Evolutionary conservation across 2,888 invertebrate genomes (phyloP), one percentile per base, ranked within the genome.

Genomic region (Strigamia transsilvanica): DNA sequence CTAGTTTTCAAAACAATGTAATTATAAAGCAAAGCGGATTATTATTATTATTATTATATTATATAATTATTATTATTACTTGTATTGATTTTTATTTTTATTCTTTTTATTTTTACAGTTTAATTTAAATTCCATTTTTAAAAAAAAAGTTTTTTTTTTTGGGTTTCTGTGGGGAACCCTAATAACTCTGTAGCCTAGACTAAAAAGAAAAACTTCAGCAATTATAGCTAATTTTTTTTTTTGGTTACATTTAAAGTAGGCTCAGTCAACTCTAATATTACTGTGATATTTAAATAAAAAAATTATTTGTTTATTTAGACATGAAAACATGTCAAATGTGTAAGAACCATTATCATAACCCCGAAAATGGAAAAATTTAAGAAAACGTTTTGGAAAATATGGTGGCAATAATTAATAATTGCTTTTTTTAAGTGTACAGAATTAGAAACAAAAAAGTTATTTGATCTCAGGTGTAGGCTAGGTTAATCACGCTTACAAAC

Each of bases 391-490:
- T 34, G 38, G 38, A 77, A 77, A 18, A 56, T 56, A 56, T 27
- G 46, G 80, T 80, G 80, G 80, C 80, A 80, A 80, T 80, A 80
- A 80, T 38, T 56, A 42, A 79, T 41, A 77, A 77, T 79, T 34
- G 56, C 56, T 56, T 56, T 56, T 42, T 32, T 56, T 56, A 51
- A 27, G 21, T 80, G 80, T 80, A 80, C 80, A 80, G 80, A 15
- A 80, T 56, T 79, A 80, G 56, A 23, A 32, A 34, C 21, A 34
- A 27, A 41, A 13, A 41, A 42, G 38, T 41, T 41, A 42, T 77
- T 42, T 80, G 56, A 80, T 80, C 80, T 80, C 80, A 80, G 80
- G 80, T 80, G 80, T 80, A 80, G 80, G 80, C 56, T 56, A 56
- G 56, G 56, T 80, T 51, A 77, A 41, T 79, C 80, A 79, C 80